Evolutionary conservation across 2,888 invertebrate species (phyloP).

Genomic region (Diadromus collaris): DNA sequence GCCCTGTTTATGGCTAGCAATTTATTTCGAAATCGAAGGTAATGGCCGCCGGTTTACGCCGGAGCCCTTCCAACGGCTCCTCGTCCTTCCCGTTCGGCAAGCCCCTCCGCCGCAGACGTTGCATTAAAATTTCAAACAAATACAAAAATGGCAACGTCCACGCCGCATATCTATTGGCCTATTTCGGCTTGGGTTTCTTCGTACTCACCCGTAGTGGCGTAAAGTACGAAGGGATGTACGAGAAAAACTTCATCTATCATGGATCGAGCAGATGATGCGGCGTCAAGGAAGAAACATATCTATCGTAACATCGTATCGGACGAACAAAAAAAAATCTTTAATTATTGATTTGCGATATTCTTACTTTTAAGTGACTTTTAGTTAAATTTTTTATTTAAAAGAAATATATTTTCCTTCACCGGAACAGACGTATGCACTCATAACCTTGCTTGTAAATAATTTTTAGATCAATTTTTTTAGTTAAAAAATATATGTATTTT

Average conservation of each 20-base stretch:
- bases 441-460: too few species aligned
- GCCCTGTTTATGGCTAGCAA: conserved; percentile 79
- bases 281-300: neutral
- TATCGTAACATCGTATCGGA: conserved; percentile 5
- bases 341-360: neutral
- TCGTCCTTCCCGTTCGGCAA: conserved; percentile 24
- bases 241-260: conserved; percentile 14
- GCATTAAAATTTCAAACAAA: conserved; percentile 79
- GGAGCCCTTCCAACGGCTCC: conserved; percentile 56
- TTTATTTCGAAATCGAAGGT: conserved; percentile 80
- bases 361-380: neutral
- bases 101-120: conserved; percentile 52
- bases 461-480: neutral
- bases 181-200: conserved; percentile 59
- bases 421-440: neutral
- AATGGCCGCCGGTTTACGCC: conserved; percentile 78
- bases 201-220: neutral
- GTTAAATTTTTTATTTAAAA: neutral
- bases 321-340: neutral
- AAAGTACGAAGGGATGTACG: conserved; percentile 3
- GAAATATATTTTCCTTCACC: neutral
- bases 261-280: conserved; percentile 10
- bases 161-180: conserved; percentile 74
- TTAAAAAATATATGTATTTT: neutral
- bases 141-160: conserved; percentile 72